A percentile compares a stretch with the other conserved stretches of the same genome.
Conservation (phyloP, 1,140 invertebrate genomes). For the Sminthurinus signatus region DNA sequence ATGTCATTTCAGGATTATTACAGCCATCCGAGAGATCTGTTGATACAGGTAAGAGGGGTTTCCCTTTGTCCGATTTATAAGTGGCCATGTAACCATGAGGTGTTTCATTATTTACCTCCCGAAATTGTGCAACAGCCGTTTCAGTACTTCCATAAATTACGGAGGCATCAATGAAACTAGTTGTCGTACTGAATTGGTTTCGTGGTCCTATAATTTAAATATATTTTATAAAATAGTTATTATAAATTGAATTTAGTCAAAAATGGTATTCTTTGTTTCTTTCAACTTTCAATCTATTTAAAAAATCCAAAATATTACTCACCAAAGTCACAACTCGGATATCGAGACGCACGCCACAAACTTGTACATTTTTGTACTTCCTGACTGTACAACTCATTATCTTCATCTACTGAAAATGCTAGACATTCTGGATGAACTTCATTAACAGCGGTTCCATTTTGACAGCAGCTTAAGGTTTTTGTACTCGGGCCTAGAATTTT, state of each 20-base stretch:
- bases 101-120: conserved; percentile 46
- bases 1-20: conserved; percentile 58
- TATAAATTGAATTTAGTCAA: neutral
- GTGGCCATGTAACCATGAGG: conserved; percentile 60
- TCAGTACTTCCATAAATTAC: conserved; percentile 82
- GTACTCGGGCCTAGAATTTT: no score
- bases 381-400: neutral
- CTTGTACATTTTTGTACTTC: conserved; percentile 11
- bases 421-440: conserved; percentile 9
- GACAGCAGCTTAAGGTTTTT: conserved; percentile 7
- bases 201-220: conserved; percentile 11
- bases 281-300: no score
- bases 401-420: neutral
- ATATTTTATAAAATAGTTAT: no score
- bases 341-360: neutral
- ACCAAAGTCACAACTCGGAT: conserved; percentile 8
- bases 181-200: conserved; percentile 50
- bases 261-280: no score
- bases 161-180: conserved; percentile 84
- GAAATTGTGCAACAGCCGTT: conserved; percentile 52
- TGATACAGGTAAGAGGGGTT: conserved; percentile 63
- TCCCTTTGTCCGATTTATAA: conserved; percentile 56
- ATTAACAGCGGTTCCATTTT: neutral
- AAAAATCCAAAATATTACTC: no score
- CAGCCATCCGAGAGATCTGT: conserved; percentile 65